Conservation (phyloP, 2,797 vertebrate genomes). For the Chlorospingus flavigularis region DNA sequence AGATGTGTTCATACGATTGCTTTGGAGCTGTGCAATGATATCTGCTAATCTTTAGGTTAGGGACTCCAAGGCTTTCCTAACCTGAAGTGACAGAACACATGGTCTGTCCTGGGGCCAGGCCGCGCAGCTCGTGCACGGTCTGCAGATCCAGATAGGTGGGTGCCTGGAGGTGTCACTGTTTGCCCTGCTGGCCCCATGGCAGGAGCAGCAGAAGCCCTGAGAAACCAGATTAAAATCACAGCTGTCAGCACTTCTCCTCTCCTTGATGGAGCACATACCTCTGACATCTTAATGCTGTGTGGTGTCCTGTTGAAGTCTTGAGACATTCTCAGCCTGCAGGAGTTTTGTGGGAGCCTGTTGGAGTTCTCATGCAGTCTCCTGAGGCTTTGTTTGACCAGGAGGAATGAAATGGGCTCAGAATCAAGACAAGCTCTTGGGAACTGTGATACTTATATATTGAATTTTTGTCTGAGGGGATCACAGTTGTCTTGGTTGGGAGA, state of each 20-base stretch:
- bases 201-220: background rate
- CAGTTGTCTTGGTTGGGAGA: background rate
- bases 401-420: background rate
- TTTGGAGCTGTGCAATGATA: background rate
- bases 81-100: background rate
- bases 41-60: background rate
- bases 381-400: background rate
- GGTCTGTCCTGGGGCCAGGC: background rate
- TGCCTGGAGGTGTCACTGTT: background rate
- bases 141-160: background rate
- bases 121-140: rapidly evolving
- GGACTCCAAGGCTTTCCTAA: background rate
- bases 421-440: background rate
- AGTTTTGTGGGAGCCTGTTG: background rate
- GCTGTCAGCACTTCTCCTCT: background rate
- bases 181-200: background rate
- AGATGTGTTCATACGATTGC: background rate
- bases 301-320: background rate
- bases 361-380: background rate
- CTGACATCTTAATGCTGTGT: rapidly evolving
- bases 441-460: background rate
- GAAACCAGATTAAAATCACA: background rate
- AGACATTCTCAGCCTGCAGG: background rate
- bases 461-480: background rate
- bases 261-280: background rate